A percentile compares a stretch with the other conserved stretches of the same genome.
Conservation (phyloP, 2,888 invertebrate genomes). For the Cataglyphis altisquamis region DNA sequence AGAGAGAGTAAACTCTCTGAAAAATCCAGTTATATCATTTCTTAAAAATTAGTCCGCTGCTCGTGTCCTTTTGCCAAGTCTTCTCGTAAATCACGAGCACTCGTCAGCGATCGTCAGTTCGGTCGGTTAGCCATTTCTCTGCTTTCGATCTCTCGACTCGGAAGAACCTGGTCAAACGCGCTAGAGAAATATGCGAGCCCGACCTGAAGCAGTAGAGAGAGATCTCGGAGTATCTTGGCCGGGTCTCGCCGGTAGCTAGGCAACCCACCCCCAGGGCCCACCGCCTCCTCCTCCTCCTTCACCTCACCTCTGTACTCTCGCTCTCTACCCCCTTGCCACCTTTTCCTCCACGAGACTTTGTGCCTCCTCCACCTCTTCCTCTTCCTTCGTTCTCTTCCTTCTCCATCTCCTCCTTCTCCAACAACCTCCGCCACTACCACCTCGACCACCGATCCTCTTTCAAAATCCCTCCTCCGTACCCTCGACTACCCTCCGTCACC, state of each 20-base stretch:
- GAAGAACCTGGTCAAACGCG: constrained; percentile 71
- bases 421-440: constrained; percentile 65
- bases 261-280: constrained; percentile 81
- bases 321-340: constrained; percentile 60
- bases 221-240: constrained; percentile 85
- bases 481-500: constrained; percentile 59
- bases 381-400: constrained; percentile 67
- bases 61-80: neutral
- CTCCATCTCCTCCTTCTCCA: constrained; percentile 25
- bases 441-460: constrained; percentile 76
- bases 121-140: constrained; percentile 50
- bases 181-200: constrained; percentile 70
- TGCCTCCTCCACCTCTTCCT: constrained; percentile 48
- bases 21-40: neutral
- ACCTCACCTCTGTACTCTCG: constrained; percentile 70
- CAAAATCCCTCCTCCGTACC: constrained; percentile 74
- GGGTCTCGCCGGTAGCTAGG: constrained; percentile 86
- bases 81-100: constrained; percentile 25
- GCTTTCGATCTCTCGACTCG: constrained; percentile 43
- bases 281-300: constrained; percentile 70
- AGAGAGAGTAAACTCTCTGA: neutral
- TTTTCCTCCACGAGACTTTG: constrained; percentile 67
- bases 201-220: constrained; percentile 76
- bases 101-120: constrained; percentile 18
- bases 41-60: neutral